Percentiles rank a stretch among this genome's conserved stretches.
phyloP scores from a whole-genome alignment of 2,888 invertebrate species.

The Gnatocerus cornutus region DNA sequence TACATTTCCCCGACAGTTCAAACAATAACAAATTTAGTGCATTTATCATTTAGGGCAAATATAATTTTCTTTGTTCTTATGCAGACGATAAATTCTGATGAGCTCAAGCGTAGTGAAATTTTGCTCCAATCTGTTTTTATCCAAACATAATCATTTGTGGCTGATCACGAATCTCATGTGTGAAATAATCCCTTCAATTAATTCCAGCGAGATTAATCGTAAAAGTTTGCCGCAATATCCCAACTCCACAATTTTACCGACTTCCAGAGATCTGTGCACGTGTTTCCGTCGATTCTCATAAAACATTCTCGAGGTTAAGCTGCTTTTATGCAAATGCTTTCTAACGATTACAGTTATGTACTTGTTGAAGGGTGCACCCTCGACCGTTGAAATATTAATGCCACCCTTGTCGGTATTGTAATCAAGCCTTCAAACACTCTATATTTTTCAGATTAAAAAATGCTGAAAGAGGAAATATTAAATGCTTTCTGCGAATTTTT shows the following conservation, averaged over 20 bases:
- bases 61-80: neutral
- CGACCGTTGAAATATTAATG: conserved; percentile 30
- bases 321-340: conserved; percentile 32
- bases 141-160: neutral
- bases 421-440: neutral
- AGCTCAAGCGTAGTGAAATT: neutral
- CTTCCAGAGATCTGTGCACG: conserved; percentile 22
- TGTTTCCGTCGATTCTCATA: conserved; percentile 22
- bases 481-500: neutral
- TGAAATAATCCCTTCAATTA: conserved; percentile 7
- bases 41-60: neutral
- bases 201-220: conserved; percentile 19
- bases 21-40: neutral
- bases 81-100: neutral
- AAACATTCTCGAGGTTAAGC: conserved; percentile 24
- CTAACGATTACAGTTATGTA: conserved; percentile 21
- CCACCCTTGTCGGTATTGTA: conserved; percentile 1
- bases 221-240: conserved; percentile 4
- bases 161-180: conserved; percentile 2
- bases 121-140: neutral
- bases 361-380: conserved; percentile 30
- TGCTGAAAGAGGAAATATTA: neutral
- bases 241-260: conserved; percentile 4
- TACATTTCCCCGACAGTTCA: neutral
- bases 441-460: neutral